Conservation (phyloP, 2,797 vertebrate genomes). For the Macrochelys suwanniensis region DNA sequence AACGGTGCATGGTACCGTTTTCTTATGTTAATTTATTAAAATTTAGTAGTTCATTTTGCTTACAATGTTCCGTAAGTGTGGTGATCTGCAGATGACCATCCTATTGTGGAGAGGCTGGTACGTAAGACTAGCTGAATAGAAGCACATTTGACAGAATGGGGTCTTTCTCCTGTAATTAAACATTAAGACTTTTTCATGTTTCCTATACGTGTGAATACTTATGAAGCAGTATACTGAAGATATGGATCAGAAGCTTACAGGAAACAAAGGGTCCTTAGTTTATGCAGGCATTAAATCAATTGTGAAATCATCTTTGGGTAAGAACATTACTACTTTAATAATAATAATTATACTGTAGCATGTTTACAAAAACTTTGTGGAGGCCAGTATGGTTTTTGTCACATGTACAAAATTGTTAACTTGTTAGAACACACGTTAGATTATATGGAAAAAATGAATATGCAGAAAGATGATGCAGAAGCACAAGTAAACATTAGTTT, state of each 20-base stretch:
- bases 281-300: conserved; percentile 98
- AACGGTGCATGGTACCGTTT: too few species aligned
- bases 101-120: neutral
- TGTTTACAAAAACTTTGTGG: neutral
- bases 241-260: conserved; percentile 92
- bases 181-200: conserved; percentile 52
- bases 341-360: neutral
- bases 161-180: neutral
- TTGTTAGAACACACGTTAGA: neutral
- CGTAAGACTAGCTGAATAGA: neutral
- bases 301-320: conserved; percentile 93
- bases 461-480: neutral
- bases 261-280: conserved; percentile 92
- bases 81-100: neutral
- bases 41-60: neutral
- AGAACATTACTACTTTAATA: conserved; percentile 73
- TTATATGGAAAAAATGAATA: neutral
- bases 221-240: conserved; percentile 99
- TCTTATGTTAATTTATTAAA: neutral
- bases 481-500: neutral
- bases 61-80: neutral
- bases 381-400: neutral
- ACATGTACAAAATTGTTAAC: neutral
- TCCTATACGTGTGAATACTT: conserved; percentile 94
- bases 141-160: neutral